Base-by-base conservation (phyloP, 2,888 invertebrate species). In the Helicoverpa assulta region DNA sequence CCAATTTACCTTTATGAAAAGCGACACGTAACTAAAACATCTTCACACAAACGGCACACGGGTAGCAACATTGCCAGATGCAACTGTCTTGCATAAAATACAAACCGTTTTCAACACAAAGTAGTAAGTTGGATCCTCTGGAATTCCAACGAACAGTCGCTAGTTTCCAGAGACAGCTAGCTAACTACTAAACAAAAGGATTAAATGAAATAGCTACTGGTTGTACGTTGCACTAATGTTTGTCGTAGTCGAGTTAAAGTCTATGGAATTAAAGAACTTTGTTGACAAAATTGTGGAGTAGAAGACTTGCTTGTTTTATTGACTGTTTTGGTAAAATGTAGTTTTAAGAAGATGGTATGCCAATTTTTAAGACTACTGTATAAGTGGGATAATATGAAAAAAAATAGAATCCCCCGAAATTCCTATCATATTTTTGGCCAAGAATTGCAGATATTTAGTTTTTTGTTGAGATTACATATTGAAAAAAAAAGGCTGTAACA, bases 121-220 rank as follows among this genome's bases (percentile, higher is more conserved):
- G 78, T 76, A 78, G 64, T 65, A 82, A 80, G 80, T 84, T 80
- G 58, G 73, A 80, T 80, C 70, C 79, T 61, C 63, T 75, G 53
- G 67, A 73, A 80, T 82, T 66, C 68, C 59, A 56, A 64, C 80
- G 51, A 64, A 61, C 62, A 67, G 77, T 73, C 71, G 55, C 58
- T 47, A 72, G 74, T 75, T 79, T 72, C 64, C 82, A 77, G 73
- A 68, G 43, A 62, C 54, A 47, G 66, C 63, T 60, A 63, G 52
- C 75, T 82, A 83, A 86, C 80, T 82, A 80, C 72, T 73, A 77
- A 80, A 86, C 84, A 83, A 86, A 82, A 80, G 73, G 75, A 85
- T 83, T 84, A 78, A 80, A 80, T 82, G 60, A 73, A 73, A 75
- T 71, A 75, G 72, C 71, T 21, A 67, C 64, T 67, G 21, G 54